Conservation (phyloP, 2,888 invertebrate genomes). For the Lasioglossum marginatum region DNA sequence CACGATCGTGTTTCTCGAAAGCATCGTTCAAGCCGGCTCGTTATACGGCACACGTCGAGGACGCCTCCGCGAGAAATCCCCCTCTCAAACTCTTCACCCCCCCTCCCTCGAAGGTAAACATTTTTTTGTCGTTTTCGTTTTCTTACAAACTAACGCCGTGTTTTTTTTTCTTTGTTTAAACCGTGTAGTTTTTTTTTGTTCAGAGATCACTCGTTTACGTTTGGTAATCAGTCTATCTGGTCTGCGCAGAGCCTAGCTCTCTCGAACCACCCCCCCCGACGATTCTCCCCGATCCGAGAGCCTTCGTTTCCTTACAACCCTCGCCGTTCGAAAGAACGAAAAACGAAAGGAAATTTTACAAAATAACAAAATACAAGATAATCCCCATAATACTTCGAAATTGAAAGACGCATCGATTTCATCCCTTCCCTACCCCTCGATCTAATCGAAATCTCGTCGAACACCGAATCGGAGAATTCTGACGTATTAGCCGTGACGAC, state of each 20-base stretch:
- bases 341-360: neutral
- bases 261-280: constrained; percentile 20
- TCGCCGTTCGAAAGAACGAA: neutral
- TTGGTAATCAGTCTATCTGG: constrained; percentile 79
- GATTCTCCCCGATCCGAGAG: constrained; percentile 37
- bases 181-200: constrained; percentile 61
- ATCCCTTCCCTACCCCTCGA: neutral
- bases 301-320: neutral
- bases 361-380: constrained; percentile 5
- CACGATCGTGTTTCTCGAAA: neutral
- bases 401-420: constrained; percentile 8
- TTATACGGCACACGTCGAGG: constrained; percentile 10
- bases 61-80: constrained; percentile 31
- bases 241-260: constrained; percentile 73
- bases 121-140: constrained; percentile 28
- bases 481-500: neutral
- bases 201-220: constrained; percentile 79
- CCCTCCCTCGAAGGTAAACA: constrained; percentile 13
- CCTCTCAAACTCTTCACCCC: neutral
- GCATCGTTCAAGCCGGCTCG: neutral
- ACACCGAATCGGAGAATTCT: neutral
- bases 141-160: constrained; percentile 63
- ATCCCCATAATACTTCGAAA: constrained; percentile 4
- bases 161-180: constrained; percentile 43
- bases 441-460: neutral